These are phyloP conservation scores for Onychomys torridus DNA, from an alignment of 2,797 vertebrate species.

Conservation along the genomic window DNA sequence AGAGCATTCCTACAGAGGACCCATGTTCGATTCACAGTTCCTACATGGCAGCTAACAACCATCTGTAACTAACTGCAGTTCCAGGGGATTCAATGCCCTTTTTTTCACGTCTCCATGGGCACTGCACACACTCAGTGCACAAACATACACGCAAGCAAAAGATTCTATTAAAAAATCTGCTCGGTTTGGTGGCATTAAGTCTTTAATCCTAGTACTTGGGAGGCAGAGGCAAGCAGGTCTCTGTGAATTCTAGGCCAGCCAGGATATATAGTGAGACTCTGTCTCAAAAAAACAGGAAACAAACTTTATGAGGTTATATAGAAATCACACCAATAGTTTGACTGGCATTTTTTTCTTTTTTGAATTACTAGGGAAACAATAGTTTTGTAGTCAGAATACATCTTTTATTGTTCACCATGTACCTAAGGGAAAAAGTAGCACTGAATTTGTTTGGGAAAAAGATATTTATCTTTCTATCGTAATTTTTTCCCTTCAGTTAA, in stretches of 20 bases:
- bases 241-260: background rate
- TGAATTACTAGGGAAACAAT: constrained; percentile 23
- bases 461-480: background rate
- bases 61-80: background rate
- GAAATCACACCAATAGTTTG: constrained; percentile 24
- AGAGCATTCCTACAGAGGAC: background rate
- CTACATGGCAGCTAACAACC: background rate
- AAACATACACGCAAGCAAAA: background rate
- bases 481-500: background rate
- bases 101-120: background rate
- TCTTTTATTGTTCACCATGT: background rate
- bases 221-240: background rate
- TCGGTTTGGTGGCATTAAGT: background rate
- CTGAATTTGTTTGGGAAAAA: constrained; percentile 23
- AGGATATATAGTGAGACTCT: background rate
- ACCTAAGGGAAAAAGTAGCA: constrained; percentile 35
- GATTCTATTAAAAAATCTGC: background rate
- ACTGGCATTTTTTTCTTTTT: background rate
- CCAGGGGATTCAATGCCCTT: background rate
- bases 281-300: background rate
- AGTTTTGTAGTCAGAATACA: constrained; percentile 37
- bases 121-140: background rate
- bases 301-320: constrained; percentile 11
- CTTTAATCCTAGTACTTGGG: background rate
- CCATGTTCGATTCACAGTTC: background rate